Base-by-base conservation (phyloP, 1,140 invertebrate genomes). In the Hypsibius dujardini region DNA sequence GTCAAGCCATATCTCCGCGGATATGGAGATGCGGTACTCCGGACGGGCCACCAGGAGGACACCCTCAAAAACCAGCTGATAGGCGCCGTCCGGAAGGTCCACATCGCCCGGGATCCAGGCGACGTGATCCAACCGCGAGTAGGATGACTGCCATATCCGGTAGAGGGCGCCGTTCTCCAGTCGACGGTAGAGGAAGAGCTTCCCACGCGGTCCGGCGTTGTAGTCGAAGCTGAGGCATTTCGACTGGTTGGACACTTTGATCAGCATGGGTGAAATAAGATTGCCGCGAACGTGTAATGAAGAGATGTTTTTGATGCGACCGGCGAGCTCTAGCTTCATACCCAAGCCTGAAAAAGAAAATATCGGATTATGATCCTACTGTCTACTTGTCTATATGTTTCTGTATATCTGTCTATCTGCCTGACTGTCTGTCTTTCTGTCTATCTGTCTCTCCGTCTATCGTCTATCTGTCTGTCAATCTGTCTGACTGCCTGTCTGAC, bases 1-100 rank as follows among this genome's bases (percentile, higher is more conserved):
- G 45, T 67, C 62, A 3, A 67, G 62, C 62, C 62, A 67, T 67
- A 67, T 67, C 45, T 67, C 62, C 12, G 62, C 62, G 12, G 62
- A 67, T 45, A 67, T 3, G 12, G 62, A 67, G 12, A 67, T 67
- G 7, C 62, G 12, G 62, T 67, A 67, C 42, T 67, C 62, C 62
- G 62, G 62, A 15, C 62, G 12, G 62, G 62, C 62, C 12, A 67
- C 62, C 42, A 67, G 42, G 12, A 67, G 62, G 12, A 67, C 62
- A 7, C 62, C 62, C 42, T 67, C 62, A 42, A 67, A 67, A 3
- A 67, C 42, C 62, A 67, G 42, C 62, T 67, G 62, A 67, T 67
- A 67, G 42, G 3, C 42, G 62, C 62, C 62, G 42, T 67, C 42
- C 62, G 42, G 62, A 67, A 67, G 12, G 62, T 12, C 42, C 3